Conservation (phyloP, 2,888 invertebrate genomes). For the Cheilosia soror region DNA sequence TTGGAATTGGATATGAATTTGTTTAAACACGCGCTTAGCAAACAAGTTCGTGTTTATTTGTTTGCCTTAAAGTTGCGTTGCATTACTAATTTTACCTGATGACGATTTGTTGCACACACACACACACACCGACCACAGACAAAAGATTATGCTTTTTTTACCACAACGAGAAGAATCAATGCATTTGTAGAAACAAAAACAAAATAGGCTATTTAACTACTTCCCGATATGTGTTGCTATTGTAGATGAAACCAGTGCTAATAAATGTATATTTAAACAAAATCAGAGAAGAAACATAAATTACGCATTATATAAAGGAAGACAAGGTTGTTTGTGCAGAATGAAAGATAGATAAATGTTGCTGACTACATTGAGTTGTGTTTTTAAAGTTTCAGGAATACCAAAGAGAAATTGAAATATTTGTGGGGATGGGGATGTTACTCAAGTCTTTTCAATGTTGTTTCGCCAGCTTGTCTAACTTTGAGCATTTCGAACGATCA, state of each 20-base stretch:
- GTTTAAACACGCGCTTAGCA: slow-evolving; percentile 84
- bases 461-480: no score
- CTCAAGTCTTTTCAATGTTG: no score
- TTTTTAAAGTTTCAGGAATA: no score
- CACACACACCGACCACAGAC: slow-evolving; percentile 17
- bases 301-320: background rate
- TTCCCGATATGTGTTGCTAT: slow-evolving; percentile 25
- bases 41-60: background rate
- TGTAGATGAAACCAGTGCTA: slow-evolving; percentile 36
- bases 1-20: slow-evolving; percentile 93
- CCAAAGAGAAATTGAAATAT: no score
- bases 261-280: slow-evolving; percentile 31
- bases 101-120: slow-evolving; percentile 20
- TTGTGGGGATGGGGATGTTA: no score
- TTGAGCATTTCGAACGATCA: no score
- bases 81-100: slow-evolving; percentile 48
- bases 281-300: background rate
- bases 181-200: slow-evolving; percentile 50
- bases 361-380: no score
- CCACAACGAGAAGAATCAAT: slow-evolving; percentile 28
- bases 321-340: background rate
- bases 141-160: slow-evolving; percentile 42
- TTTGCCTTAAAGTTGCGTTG: slow-evolving; percentile 42
- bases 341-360: no score
- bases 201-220: slow-evolving; percentile 23